Conservation (phyloP, 2,888 invertebrate species). For the Hemicrepidius hirtus region DNA sequence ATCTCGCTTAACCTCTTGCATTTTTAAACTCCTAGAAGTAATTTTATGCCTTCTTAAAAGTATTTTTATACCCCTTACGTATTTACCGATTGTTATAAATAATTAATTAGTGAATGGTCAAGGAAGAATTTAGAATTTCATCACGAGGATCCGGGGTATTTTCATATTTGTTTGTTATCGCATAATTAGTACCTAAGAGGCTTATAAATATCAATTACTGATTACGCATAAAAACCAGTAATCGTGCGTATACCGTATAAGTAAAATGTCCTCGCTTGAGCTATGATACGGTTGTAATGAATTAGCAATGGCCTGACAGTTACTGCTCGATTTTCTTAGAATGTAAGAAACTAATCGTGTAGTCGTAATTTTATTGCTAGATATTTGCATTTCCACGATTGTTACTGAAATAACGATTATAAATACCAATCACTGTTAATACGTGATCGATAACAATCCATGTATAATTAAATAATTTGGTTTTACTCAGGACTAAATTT, state of each 20-base stretch:
- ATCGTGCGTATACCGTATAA: constrained; percentile 65
- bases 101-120: background rate
- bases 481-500: too few species aligned
- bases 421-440: background rate
- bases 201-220: constrained; percentile 55
- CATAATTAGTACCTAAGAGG: constrained; percentile 45
- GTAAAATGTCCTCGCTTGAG: constrained; percentile 65
- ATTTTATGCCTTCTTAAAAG: background rate
- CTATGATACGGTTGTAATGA: constrained; percentile 64
- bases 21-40: background rate
- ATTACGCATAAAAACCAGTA: constrained; percentile 63
- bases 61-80: background rate
- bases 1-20: background rate
- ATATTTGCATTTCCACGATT: constrained; percentile 62
- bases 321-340: constrained; percentile 65
- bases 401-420: constrained; percentile 33
- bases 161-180: constrained; percentile 43
- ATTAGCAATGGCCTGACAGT: constrained; percentile 67
- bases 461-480: background rate
- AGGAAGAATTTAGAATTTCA: too few species aligned
- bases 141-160: constrained; percentile 8
- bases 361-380: constrained; percentile 63
- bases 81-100: background rate
- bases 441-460: background rate
- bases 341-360: constrained; percentile 65